Percentiles rank a stretch among this genome's conserved stretches.
These are phyloP conservation scores for Polylopha cassiicola DNA, from an alignment of 2,888 invertebrate genomes.

Conservation along the genomic window DNA sequence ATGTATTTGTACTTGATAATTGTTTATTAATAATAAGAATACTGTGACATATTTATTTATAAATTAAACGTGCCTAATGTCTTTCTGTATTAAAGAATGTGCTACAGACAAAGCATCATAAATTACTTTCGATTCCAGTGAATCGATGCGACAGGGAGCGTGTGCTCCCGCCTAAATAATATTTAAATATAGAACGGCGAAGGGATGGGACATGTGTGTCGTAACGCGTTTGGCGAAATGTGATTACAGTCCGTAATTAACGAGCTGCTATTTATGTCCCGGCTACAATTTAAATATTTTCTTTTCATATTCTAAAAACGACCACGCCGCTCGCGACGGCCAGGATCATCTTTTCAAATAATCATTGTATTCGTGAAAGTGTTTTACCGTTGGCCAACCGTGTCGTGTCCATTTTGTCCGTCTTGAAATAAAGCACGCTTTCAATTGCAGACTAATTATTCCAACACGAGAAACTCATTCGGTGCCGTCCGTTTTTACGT, in stretches of 20 bases:
- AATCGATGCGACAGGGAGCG: constrained; percentile 60
- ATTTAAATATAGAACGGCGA: constrained; percentile 74
- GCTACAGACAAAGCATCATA: constrained; percentile 51
- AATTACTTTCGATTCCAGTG: constrained; percentile 58
- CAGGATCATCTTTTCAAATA: constrained; percentile 51
- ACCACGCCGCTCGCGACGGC: constrained; percentile 14
- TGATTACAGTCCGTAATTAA: constrained; percentile 75
- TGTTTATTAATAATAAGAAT: too few species aligned
- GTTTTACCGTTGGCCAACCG: constrained; percentile 71
- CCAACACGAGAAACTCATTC: constrained; percentile 75
- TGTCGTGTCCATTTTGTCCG: constrained; percentile 68
- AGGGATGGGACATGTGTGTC: constrained; percentile 76
- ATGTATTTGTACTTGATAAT: too few species aligned
- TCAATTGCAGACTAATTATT: constrained; percentile 77
- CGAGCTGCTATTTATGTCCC: constrained; percentile 65
- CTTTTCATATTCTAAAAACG: constrained; percentile 46
- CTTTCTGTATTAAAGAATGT: constrained; percentile 21
- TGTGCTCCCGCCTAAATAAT: constrained; percentile 69
- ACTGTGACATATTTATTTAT: too few species aligned
- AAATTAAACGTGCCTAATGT: constrained; percentile 19
- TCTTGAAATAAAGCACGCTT: constrained; percentile 74
- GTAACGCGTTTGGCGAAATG: constrained; percentile 77
- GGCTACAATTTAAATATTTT: constrained; percentile 53
- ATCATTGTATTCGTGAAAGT: constrained; percentile 72
- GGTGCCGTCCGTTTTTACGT: constrained; percentile 67